Evolutionary conservation across 2,113 vertebrate species (phyloP), one percentile per base, ranked within the genome.

Genomic region (Aviceda subcristata): DNA sequence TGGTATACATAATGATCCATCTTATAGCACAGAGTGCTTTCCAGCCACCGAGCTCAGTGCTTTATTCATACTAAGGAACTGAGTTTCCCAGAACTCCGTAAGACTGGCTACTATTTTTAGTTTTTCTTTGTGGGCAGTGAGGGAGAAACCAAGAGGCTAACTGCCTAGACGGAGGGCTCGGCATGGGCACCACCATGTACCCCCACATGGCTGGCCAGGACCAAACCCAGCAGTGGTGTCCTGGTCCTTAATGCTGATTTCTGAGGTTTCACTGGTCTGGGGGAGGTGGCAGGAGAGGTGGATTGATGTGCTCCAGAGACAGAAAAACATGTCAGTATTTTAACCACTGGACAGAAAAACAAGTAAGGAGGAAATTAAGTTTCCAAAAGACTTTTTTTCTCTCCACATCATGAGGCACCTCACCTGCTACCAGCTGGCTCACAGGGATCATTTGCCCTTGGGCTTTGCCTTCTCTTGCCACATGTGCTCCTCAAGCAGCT

Each of bases 341-440:
- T 86, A 93, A 94, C 88, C 50, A 32, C 51, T 34, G 30, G 72
- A 53, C 60, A 95, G 90, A 86, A 95, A 96, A 96, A 84, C 63
- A 90, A 90, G 74, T 11, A 74, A 88, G 72, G 34, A 89, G 76
- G 68, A 97, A 96, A 97, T 91, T 93, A 86, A 90, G 48, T 81
- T 97, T 94, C 87, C 59, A 86, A 88, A 94, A 92, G 21, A 73
- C 30, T 16, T 81, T 77, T 88, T 90, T 84, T 88, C 77, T n/a
- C 23, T 86, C 43, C 43, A 45, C 84, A 67, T 64, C 46, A 36
- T 55, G 66, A 88, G 27, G 72, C 5, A 56, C 32, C 75, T 92
- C 83, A 91, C 59, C 83, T 90, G 72, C 57, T 91, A 86, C 86
- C 67, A 88, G 78, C 63, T 62, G 72, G 55, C 43, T 90, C 62